phyloP scores from a whole-genome alignment of 2,113 vertebrate species.

The Rhineura floridana region DNA sequence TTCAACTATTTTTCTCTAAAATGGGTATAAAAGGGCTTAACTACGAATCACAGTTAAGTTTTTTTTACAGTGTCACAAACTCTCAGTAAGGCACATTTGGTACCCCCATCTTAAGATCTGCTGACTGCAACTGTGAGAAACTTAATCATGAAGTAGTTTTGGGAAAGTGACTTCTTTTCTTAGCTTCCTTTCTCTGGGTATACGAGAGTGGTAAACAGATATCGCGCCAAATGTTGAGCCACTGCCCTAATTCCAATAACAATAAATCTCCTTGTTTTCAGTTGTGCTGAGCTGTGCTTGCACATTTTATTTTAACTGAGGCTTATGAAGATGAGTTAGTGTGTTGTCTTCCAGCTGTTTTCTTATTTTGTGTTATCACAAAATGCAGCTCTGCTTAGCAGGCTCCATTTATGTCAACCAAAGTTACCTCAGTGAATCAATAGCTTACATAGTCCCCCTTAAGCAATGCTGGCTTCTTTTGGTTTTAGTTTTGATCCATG shows the following conservation, averaged over 20 bases:
- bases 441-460: conserved; percentile 18
- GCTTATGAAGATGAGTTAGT: conserved; percentile 50
- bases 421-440: conserved; percentile 3
- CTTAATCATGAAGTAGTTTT: conserved; percentile 3
- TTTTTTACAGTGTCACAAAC: not conserved
- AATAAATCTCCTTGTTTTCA: conserved; percentile 74
- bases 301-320: conserved; percentile 40
- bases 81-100: not conserved
- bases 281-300: conserved; percentile 47
- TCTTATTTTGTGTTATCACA: not conserved
- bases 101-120: not conserved
- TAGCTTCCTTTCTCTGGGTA: conserved; percentile 74
- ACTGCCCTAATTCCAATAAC: conserved; percentile 66
- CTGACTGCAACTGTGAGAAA: conserved; percentile 5
- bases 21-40: not conserved
- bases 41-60: not conserved
- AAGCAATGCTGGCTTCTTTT: not conserved
- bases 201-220: conserved; percentile 75
- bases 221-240: conserved; percentile 66
- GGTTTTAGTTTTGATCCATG: conserved; percentile 14
- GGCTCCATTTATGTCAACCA: conserved; percentile 38
- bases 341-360: conserved; percentile 26
- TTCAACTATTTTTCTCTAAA: not conserved
- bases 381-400: conserved; percentile 48
- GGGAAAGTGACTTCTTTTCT: conserved; percentile 10